These are phyloP conservation scores for Cairina moschata DNA, from an alignment of 2,113 vertebrate genomes.

Conservation along the genomic window DNA sequence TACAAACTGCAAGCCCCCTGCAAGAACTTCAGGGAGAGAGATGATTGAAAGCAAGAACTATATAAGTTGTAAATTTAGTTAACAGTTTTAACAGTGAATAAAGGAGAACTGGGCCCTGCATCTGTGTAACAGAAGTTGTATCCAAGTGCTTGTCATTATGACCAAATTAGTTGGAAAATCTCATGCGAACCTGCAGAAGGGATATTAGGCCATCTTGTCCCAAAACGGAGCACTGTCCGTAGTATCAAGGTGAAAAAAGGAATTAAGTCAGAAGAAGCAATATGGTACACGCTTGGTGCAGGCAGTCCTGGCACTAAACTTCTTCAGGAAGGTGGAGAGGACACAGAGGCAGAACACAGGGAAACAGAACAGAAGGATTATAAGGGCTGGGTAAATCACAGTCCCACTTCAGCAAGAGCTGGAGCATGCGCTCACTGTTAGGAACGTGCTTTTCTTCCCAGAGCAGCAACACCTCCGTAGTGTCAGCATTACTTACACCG, in stretches of 20 bases:
- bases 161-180: background rate
- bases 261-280: background rate
- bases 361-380: background rate
- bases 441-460: background rate
- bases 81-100: background rate
- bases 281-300: background rate
- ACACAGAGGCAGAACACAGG: background rate
- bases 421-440: background rate
- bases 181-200: background rate
- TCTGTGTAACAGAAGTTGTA: background rate
- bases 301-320: background rate
- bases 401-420: background rate
- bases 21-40: background rate
- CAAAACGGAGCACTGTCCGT: background rate
- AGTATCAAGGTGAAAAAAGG: background rate
- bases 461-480: constrained; percentile 10
- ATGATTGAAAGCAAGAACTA: background rate
- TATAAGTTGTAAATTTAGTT: background rate
- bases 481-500: background rate
- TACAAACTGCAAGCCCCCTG: background rate
- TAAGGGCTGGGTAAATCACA: background rate
- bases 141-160: background rate
- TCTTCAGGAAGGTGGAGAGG: background rate
- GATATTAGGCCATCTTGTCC: background rate
- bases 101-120: background rate